Percentiles rank a stretch among this genome's conserved stretches.
Conservation (phyloP, 2,113 vertebrate species). For the Argyrosomus japonicus region DNA sequence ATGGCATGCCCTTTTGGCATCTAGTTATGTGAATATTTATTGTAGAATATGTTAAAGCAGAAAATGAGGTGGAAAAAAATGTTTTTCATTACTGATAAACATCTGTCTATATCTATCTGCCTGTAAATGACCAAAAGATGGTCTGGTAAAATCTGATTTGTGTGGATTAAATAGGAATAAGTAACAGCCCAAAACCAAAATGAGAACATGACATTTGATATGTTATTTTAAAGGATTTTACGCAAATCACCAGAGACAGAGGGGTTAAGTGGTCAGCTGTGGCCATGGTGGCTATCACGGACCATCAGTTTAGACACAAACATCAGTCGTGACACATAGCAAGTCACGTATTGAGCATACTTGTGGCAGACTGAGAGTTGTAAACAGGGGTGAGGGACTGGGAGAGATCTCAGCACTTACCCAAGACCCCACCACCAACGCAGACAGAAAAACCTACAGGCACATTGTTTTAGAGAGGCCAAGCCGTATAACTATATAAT, state of each 20-base stretch:
- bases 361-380: conserved; percentile 58
- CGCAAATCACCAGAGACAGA: conserved; percentile 30
- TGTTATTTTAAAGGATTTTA: conserved; percentile 14
- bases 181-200: background rate
- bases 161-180: background rate
- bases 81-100: background rate
- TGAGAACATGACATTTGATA: background rate
- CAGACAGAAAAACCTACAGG: conserved; percentile 72
- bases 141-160: background rate
- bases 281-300: conserved; percentile 56
- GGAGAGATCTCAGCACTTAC: conserved; percentile 47
- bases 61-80: background rate
- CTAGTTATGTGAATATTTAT: conserved; percentile 24
- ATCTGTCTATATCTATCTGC: background rate
- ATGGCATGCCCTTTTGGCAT: conserved; percentile 29
- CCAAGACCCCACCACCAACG: conserved; percentile 47
- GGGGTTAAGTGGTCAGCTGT: conserved; percentile 48
- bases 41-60: conserved; percentile 17
- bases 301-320: conserved; percentile 67
- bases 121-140: conserved; percentile 14
- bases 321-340: conserved; percentile 64
- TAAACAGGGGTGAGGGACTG: conserved; percentile 51
- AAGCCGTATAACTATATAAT: conserved; percentile 69
- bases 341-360: conserved; percentile 53
- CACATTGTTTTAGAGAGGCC: conserved; percentile 67